Evolutionary conservation across 2,797 vertebrate species (phyloP), one percentile per base, ranked within the genome.

Genomic region (Cossypha heuglini): DNA sequence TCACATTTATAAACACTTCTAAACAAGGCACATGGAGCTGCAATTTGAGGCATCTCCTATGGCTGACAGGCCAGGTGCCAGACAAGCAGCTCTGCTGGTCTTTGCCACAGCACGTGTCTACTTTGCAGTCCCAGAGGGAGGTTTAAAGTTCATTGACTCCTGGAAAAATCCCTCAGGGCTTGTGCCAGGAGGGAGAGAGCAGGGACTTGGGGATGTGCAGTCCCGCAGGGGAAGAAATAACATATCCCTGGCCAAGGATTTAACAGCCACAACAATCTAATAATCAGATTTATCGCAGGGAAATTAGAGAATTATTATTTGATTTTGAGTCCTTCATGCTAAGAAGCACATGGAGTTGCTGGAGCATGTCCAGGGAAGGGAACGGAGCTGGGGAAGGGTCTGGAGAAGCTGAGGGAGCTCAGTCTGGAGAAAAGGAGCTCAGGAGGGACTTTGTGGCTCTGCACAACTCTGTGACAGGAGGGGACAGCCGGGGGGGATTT

Each of bases 401-500:
- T 40, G 49, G 49, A 63, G 58, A 0, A 1, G 29, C 42, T 33
- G 33, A 55, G 24, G 29, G 29, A 38, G 55, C 37, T 79, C 16
- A 45, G n/a, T 7, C 43, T 33, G 37, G 43, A 58, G 59, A 2
- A 64, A 15, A 64, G n/a, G 43, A 37, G 15, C 8, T 37, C 58
- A 24, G 31, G 42, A 3, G 22, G n/a, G 9, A 3, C 8, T 31
- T 4, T 35, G 0, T 49, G 58, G 7, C 58, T 57, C 66, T 63
- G 31, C 62, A 66, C 64, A 61, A 0, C 11, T 21, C 49, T 16
- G 25, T 42, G 57, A 1, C 22, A 37, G 15, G 37, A 71, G 43
- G 16, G 46, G 22, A 25, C 52, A 68, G 19, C 33, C 0, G 0
- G 17, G 4, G 20, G 9, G 3, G 12, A 20, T 1, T 37, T 0